A percentile compares a stretch with the other conserved stretches of the same genome.
These are phyloP conservation scores for Crossaster papposus DNA, from an alignment of 53 echinoderm and acorn worm species.

Conservation along the genomic window DNA sequence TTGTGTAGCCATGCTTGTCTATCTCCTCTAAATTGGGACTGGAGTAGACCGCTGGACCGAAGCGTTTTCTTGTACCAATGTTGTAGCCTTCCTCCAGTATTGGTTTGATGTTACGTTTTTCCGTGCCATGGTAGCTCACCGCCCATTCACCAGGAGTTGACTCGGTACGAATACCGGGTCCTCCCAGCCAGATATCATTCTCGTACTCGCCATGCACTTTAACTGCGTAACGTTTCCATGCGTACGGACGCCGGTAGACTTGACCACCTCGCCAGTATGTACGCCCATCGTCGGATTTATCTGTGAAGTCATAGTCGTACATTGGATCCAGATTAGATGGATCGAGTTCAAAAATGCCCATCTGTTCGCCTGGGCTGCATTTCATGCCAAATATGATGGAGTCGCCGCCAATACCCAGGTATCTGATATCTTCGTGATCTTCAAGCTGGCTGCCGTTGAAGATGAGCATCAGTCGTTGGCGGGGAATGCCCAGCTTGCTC, in stretches of 20 bases:
- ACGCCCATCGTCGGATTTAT: background rate
- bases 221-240: conserved; percentile 43
- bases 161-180: conserved; percentile 8
- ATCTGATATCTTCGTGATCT: background rate
- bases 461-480: background rate
- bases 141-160: conserved; percentile 50
- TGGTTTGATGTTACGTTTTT: background rate
- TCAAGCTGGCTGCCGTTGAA: conserved; percentile 4
- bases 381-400: background rate
- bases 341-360: conserved; percentile 30
- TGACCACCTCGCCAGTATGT: conserved; percentile 18
- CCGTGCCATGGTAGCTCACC: conserved; percentile 59
- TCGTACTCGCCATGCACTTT: conserved; percentile 41
- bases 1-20: conserved; percentile 7
- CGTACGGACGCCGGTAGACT: conserved; percentile 40
- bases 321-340: conserved; percentile 9
- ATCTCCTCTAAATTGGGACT: conserved; percentile 41
- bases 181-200: conserved; percentile 48
- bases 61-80: conserved; percentile 3
- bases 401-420: background rate
- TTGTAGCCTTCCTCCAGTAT: conserved; percentile 26
- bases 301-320: conserved; percentile 42
- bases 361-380: background rate
- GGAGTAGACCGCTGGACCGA: conserved; percentile 30
- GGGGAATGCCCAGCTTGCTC: background rate